Evolutionary conservation across 1,140 invertebrate species (phyloP).

Genomic region (honey bee (Apis mellifera)): DNA sequence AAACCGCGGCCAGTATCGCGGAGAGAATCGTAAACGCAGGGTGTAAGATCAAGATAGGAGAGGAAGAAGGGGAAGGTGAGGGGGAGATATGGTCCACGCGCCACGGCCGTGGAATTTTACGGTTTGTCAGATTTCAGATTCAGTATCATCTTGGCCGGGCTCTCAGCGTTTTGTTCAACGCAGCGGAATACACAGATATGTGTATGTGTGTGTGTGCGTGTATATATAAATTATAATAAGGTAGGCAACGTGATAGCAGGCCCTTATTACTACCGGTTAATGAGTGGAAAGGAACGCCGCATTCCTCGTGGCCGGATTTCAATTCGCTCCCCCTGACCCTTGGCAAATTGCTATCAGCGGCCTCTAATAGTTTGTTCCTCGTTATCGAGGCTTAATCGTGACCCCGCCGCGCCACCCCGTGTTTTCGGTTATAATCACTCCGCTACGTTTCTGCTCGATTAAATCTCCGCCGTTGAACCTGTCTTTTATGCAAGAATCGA

Average conservation of each 20-base stretch:
- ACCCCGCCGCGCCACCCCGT: neutral
- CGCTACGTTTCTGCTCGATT: neutral
- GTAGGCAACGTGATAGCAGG: no score
- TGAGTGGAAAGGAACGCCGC: constrained; percentile 7
- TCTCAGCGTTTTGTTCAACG: constrained; percentile 17
- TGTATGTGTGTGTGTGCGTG: no score
- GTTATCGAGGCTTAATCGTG: neutral
- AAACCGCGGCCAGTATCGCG: constrained; percentile 34
- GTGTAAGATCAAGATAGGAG: constrained; percentile 48
- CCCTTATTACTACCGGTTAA: constrained; percentile 41
- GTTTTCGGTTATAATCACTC: neutral
- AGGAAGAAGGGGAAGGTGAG: neutral
- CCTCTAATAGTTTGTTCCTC: constrained; percentile 8
- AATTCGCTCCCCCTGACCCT: neutral
- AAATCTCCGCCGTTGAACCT: neutral
- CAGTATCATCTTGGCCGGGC: neutral
- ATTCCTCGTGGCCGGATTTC: neutral
- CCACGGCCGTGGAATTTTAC: constrained; percentile 41
- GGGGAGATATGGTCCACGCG: neutral
- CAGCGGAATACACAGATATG: constrained; percentile 10
- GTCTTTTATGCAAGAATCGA: neutral
- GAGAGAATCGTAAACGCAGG: constrained; percentile 53
- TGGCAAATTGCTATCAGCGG: constrained; percentile 15
- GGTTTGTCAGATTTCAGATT: constrained; percentile 39
- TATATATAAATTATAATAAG: no score